These are phyloP conservation scores for Mystacornis crossleyi DNA, from an alignment of 2,113 vertebrate species.

Conservation along the genomic window DNA sequence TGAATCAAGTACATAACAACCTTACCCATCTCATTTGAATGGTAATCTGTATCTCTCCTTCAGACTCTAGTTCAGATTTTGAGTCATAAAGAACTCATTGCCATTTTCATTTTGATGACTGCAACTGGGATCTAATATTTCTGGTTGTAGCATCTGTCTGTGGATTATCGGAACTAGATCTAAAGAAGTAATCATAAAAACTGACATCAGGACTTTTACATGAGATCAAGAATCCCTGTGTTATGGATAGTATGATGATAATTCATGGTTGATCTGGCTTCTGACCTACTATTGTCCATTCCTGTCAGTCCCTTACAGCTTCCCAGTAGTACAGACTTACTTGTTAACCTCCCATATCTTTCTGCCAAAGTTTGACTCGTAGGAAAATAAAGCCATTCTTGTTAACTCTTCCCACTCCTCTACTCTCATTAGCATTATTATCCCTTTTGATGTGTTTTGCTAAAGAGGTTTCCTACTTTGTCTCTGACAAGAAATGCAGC, in stretches of 20 bases:
- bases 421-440: neutral
- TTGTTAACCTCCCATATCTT: neutral
- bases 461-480: neutral
- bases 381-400: neutral
- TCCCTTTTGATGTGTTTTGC: neutral
- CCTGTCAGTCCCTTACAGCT: neutral
- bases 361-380: neutral
- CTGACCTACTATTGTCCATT: neutral
- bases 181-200: neutral
- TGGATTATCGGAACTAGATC: neutral
- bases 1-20: neutral
- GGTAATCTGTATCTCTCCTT: neutral
- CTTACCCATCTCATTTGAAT: neutral
- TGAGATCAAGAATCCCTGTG: neutral
- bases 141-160: neutral
- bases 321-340: neutral
- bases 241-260: neutral
- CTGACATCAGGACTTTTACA: neutral
- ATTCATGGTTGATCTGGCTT: neutral
- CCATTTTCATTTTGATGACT: neutral
- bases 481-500: neutral
- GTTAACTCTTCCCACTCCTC: neutral
- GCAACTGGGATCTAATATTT: neutral
- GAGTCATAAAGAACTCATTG: neutral
- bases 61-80: neutral